Conservation (phyloP, 2,113 vertebrate species). For the Zapornia atra region DNA sequence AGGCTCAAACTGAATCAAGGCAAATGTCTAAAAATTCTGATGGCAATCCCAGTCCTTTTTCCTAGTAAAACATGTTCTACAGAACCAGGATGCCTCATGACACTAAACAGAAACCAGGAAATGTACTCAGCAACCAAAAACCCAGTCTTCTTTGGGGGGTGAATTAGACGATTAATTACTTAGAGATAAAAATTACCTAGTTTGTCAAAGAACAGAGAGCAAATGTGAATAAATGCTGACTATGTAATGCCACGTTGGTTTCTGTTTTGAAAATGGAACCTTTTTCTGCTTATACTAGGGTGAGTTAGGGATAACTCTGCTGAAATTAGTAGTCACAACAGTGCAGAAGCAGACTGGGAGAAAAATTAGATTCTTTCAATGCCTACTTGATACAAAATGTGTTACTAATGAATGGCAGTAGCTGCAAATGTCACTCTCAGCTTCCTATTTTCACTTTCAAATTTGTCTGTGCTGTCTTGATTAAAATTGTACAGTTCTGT, state of each 20-base stretch:
- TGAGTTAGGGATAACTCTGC: not conserved
- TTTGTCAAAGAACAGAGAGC: not conserved
- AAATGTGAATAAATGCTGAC: not conserved
- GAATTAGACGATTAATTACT: not conserved
- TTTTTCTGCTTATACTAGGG: not conserved
- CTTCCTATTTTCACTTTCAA: conserved; percentile 28
- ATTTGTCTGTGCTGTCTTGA: not conserved
- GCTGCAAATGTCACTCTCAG: not conserved
- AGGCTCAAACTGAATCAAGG: not conserved
- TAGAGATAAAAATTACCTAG: not conserved
- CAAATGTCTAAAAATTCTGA: not conserved
- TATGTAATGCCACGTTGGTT: not conserved
- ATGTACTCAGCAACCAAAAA: not conserved
- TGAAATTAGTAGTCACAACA: not conserved
- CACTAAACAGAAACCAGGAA: not conserved
- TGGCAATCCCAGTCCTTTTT: not conserved
- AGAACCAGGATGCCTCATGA: not conserved
- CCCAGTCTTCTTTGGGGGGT: not conserved
- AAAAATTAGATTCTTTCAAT: not conserved
- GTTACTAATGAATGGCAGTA: conserved; percentile 2
- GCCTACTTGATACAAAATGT: not conserved
- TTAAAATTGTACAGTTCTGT: not conserved
- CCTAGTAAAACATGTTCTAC: not conserved
- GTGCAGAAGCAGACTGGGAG: not conserved
- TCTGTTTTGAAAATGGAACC: not conserved